Evolutionary conservation across 2,888 invertebrate genomes (phyloP).

Genomic region (Griposia aprilina): DNA sequence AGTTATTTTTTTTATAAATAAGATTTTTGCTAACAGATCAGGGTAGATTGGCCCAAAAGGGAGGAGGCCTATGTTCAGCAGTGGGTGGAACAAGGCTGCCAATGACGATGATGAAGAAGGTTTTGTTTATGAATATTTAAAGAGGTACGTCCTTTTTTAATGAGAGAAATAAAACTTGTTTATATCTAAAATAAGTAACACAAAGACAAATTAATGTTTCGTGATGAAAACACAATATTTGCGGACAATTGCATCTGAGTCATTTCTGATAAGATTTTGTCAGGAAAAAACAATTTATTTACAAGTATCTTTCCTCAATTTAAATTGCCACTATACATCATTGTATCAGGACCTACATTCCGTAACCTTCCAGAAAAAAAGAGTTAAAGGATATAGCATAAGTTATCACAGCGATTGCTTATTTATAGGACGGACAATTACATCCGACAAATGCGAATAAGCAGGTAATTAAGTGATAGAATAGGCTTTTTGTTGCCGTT

Average conservation of each 20-base stretch:
- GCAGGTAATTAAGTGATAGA: constrained; percentile 65
- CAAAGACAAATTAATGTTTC: neutral
- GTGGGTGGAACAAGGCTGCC: neutral
- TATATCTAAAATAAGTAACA: neutral
- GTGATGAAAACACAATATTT: constrained; percentile 1
- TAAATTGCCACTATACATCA: neutral
- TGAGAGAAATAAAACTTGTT: neutral
- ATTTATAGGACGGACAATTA: constrained; percentile 57
- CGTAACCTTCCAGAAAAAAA: neutral
- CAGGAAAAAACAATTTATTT: constrained; percentile 14
- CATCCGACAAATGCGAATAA: constrained; percentile 61
- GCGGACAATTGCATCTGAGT: neutral
- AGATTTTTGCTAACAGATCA: neutral
- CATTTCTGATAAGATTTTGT: constrained; percentile 1
- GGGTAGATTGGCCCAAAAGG: no score
- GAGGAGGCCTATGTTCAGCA: neutral
- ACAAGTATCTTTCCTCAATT: constrained; percentile 1
- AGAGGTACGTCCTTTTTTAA: no score
- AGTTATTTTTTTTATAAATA: neutral
- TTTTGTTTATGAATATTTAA: neutral
- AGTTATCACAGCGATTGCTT: constrained; percentile 25
- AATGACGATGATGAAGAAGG: neutral
- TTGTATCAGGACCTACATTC: neutral
- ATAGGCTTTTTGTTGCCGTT: constrained; percentile 64
- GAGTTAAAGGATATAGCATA: constrained; percentile 7